Conservation (phyloP, 2,888 invertebrate genomes). For the Lypha dubia region DNA sequence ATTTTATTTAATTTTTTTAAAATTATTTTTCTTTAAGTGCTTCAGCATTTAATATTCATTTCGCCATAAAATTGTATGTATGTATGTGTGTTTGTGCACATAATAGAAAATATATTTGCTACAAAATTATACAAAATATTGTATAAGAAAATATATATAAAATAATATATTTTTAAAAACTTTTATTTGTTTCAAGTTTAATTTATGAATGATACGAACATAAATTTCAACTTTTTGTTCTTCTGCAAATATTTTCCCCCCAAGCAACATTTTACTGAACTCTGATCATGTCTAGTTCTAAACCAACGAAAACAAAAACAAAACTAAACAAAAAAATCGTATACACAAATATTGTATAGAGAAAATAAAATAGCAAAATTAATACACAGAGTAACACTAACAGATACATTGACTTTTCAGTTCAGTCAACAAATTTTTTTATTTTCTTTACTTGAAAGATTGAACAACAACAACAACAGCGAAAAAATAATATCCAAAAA, state of each 20-base stretch:
- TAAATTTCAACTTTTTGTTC: constrained; percentile 35
- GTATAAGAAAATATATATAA: too few species aligned
- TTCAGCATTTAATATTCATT: background rate
- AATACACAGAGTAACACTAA: constrained; percentile 1
- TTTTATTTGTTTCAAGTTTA: too few species aligned
- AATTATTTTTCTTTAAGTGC: too few species aligned
- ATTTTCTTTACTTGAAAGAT: constrained; percentile 10
- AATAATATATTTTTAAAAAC: too few species aligned
- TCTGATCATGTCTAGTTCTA: constrained; percentile 36
- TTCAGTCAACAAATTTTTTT: constrained; percentile 43
- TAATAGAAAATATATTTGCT: background rate
- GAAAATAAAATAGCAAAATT: constrained; percentile 8
- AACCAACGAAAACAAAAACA: background rate
- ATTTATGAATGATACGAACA: constrained; percentile 53
- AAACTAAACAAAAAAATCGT: background rate
- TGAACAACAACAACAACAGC: constrained; percentile 7
- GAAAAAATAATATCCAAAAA: too few species aligned
- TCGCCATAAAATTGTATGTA: background rate
- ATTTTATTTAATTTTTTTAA: too few species aligned
- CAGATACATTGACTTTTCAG: constrained; percentile 33
- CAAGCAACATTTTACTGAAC: constrained; percentile 43
- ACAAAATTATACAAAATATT: too few species aligned
- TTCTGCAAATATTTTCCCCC: constrained; percentile 26
- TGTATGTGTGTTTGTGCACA: too few species aligned
- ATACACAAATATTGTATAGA: too few species aligned